Conservation (phyloP, 2,888 invertebrate genomes). For the Pheosia tremula region DNA sequence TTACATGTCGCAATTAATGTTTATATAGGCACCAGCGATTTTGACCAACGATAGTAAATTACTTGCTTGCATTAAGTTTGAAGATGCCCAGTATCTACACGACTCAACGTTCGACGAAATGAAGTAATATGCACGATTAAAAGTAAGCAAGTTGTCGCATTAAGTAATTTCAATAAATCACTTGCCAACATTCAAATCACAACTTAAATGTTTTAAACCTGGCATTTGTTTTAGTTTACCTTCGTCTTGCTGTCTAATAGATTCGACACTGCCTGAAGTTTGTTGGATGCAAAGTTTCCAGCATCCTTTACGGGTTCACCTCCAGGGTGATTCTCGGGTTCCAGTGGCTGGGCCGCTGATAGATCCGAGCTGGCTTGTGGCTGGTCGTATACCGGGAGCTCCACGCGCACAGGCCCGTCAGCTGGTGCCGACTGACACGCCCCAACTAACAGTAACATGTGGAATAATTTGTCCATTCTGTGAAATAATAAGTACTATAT, state of each 20-base stretch:
- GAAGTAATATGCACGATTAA: too few relatives aligned
- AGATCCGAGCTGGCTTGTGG: conserved; percentile 45
- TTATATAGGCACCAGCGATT: too few relatives aligned
- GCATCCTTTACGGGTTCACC: conserved; percentile 36
- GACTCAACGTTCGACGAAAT: too few relatives aligned
- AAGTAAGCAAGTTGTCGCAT: too few relatives aligned
- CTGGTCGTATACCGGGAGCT: conserved; percentile 71
- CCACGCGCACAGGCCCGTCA: conserved; percentile 68
- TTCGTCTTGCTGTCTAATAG: conserved; percentile 30
- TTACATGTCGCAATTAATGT: too few relatives aligned
- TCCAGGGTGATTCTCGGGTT: conserved; percentile 58
- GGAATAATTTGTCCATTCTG: conserved; percentile 53
- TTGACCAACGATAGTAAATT: too few relatives aligned
- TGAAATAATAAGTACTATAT: background rate
- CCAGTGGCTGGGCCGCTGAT: conserved; percentile 41
- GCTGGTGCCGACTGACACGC: conserved; percentile 57
- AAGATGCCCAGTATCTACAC: too few relatives aligned
- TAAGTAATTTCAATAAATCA: too few relatives aligned
- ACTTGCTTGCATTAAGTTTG: too few relatives aligned
- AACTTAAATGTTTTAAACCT: too few relatives aligned
- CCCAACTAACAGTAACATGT: conserved; percentile 40
- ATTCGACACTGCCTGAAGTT: conserved; percentile 49
- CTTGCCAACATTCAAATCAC: too few relatives aligned
- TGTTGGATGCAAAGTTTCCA: conserved; percentile 51
- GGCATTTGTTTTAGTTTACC: background rate